A percentile compares a stretch with the other conserved stretches of the same genome.
These are phyloP conservation scores for Manacus vitellinus DNA, from an alignment of 2,113 vertebrate genomes.

Conservation along the genomic window DNA sequence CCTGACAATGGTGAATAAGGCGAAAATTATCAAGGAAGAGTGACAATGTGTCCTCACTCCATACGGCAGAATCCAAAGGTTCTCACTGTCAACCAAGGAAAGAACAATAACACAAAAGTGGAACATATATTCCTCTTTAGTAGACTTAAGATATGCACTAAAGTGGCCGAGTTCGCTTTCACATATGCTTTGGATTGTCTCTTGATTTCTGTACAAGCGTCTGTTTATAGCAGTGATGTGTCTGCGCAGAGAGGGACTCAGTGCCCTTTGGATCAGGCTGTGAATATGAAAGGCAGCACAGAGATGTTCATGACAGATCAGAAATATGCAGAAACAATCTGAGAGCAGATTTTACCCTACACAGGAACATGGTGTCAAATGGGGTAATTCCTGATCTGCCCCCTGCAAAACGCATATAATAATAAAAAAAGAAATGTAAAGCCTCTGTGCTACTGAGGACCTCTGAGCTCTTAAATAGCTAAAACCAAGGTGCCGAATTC, in stretches of 20 bases:
- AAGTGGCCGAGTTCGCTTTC: neutral
- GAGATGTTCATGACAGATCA: neutral
- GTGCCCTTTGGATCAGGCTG: neutral
- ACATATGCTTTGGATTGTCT: constrained; percentile 12
- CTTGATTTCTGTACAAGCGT: neutral
- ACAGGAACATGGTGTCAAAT: neutral
- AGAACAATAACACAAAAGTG: neutral
- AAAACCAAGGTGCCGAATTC: neutral
- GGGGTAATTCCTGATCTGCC: neutral
- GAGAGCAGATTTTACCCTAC: neutral
- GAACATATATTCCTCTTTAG: neutral
- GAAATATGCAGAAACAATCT: neutral
- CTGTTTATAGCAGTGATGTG: neutral
- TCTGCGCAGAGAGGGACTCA: neutral
- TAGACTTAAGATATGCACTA: neutral
- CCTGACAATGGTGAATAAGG: neutral
- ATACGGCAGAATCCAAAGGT: neutral
- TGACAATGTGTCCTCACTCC: neutral
- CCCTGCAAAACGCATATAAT: neutral
- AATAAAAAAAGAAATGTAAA: neutral
- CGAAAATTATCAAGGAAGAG: neutral
- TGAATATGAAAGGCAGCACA: neutral
- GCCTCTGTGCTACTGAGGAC: neutral
- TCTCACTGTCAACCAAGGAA: neutral
- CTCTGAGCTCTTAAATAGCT: neutral